A percentile compares a stretch with the other conserved stretches of the same genome.
Evolutionary conservation across 1,140 invertebrate species (phyloP).

Genomic region (Drosophila insularis): DNA sequence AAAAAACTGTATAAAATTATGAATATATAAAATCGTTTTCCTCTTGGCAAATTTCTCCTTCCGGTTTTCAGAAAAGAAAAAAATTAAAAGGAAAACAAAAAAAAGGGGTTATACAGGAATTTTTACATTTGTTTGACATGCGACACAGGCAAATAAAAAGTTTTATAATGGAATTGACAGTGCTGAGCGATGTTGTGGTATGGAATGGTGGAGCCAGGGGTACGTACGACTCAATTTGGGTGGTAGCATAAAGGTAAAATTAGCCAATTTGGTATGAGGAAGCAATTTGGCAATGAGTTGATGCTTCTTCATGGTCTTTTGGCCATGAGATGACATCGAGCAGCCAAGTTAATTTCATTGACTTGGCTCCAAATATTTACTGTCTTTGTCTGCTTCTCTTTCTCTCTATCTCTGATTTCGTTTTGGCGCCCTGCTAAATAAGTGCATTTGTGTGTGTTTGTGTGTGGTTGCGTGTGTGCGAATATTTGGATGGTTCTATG

Average conservation of each 20-base stretch:
- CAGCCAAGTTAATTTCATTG: constrained; percentile 48
- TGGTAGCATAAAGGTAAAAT: neutral
- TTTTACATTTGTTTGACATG: constrained; percentile 34
- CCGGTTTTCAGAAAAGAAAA: constrained; percentile 20
- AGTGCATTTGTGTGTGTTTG: neutral
- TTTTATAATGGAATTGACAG: constrained; percentile 28
- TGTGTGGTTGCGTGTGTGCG: neutral
- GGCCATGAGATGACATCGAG: constrained; percentile 7
- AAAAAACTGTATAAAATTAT: neutral
- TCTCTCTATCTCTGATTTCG: neutral
- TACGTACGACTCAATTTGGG: neutral
- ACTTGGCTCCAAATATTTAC: constrained; percentile 4
- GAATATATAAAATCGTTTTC: constrained; percentile 1
- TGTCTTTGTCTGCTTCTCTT: too few species aligned
- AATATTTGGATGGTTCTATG: neutral
- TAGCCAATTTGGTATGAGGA: neutral
- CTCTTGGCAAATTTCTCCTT: neutral
- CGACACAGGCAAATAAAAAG: constrained; percentile 26
- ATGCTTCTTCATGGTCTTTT: neutral
- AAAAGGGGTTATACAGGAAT: constrained; percentile 18
- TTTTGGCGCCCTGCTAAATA: neutral
- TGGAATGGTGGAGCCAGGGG: neutral
- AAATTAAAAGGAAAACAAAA: neutral
- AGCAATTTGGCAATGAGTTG: constrained; percentile 6
- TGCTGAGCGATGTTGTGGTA: neutral